These are phyloP conservation scores for Sarotherodon lohbergeri DNA, from an alignment of 2,113 vertebrate species.

Conservation along the genomic window DNA sequence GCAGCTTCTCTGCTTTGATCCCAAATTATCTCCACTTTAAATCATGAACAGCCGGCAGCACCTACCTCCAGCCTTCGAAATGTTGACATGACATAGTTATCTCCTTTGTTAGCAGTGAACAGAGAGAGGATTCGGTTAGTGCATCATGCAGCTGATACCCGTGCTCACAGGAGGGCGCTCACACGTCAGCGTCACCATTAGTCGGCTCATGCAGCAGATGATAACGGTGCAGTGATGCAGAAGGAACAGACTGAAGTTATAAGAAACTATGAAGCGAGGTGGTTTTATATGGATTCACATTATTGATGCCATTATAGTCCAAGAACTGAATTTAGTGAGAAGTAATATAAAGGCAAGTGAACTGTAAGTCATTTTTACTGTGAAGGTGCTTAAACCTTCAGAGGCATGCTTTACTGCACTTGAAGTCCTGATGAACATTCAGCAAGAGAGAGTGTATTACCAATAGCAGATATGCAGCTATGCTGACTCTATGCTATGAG, in stretches of 20 bases:
- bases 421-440: not conserved
- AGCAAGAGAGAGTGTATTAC: not conserved
- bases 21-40: not conserved
- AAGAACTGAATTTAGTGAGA: not conserved
- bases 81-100: conserved; percentile 95
- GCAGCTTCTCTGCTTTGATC: not conserved
- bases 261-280: not conserved
- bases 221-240: not conserved
- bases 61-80: conserved; percentile 99
- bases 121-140: conserved; percentile 69
- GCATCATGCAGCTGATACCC: conserved; percentile 26
- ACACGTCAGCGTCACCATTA: not conserved
- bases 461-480: not conserved
- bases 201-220: not conserved
- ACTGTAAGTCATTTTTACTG: not conserved
- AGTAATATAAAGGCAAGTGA: not conserved
- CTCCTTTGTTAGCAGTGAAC: conserved; percentile 96
- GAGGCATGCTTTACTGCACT: not conserved
- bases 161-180: conserved; percentile 44
- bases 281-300: not conserved
- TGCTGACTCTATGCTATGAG: not conserved
- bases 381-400: not conserved
- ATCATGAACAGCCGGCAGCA: conserved; percentile 36
- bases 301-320: not conserved
- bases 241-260: not conserved